Percentiles rank a stretch among this genome's conserved stretches.
Evolutionary conservation across 2,888 invertebrate genomes (phyloP).

Genomic region (Steromphala cineraria): DNA sequence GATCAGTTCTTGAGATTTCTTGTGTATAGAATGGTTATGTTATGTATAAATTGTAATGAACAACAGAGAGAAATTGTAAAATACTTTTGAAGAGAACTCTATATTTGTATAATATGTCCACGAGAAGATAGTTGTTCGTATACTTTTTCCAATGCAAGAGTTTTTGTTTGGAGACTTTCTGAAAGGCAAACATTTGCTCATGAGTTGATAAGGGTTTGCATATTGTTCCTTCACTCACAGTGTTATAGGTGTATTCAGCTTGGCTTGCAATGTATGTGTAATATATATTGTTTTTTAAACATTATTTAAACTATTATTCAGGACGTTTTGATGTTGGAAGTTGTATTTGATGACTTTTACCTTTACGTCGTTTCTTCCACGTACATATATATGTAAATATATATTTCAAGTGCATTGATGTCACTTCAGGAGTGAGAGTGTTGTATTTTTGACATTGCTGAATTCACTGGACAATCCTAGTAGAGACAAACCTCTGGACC

Average conservation of each 20-base stretch:
- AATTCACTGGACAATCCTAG: conserved; percentile 1
- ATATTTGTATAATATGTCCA: conserved; percentile 6
- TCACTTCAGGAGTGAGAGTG: conserved; percentile 5
- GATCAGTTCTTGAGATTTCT: not conserved
- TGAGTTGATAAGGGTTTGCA: not conserved
- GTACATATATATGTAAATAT: not conserved
- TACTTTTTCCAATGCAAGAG: not conserved
- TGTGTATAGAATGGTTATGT: conserved; percentile 5
- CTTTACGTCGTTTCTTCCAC: conserved; percentile 1
- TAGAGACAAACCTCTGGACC: not conserved
- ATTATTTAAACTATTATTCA: conserved; percentile 16
- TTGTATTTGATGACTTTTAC: not conserved
- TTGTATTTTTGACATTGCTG: conserved; percentile 5
- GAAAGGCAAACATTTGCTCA: not conserved
- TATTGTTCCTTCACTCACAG: not conserved
- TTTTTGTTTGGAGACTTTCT: not conserved
- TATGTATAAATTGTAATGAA: conserved; percentile 17
- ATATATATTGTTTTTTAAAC: not conserved
- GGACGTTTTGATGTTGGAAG: conserved; percentile 6
- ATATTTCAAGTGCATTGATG: conserved; percentile 8
- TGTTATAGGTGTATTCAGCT: not conserved
- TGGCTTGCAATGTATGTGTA: conserved; percentile 1
- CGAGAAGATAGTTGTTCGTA: not conserved
- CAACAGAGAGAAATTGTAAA: not conserved
- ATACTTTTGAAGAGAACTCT: conserved; percentile 8